These are phyloP conservation scores for Hypotaenidia okinawae DNA, from an alignment of 2,797 vertebrate genomes.

Conservation along the genomic window DNA sequence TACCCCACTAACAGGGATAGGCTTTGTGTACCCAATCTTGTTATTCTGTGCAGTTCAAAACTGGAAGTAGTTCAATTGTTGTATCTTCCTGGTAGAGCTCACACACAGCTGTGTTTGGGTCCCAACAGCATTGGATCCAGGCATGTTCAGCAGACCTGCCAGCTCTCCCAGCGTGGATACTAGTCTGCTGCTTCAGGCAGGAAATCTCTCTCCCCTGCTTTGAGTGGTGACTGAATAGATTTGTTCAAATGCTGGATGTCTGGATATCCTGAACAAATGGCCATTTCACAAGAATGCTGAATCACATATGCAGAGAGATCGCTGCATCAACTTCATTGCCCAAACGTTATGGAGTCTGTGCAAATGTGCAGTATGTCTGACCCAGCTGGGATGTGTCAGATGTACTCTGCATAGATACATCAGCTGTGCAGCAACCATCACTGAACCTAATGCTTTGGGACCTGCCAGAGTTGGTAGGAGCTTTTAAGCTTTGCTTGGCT, in stretches of 20 bases:
- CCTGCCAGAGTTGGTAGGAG: neutral
- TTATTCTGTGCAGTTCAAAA: neutral
- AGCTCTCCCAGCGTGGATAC: neutral
- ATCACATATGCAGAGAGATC: neutral
- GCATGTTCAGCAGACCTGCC: neutral
- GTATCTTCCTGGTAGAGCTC: neutral
- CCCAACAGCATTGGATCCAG: neutral
- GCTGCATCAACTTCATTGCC: neutral
- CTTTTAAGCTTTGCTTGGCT: neutral
- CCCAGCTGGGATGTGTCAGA: neutral
- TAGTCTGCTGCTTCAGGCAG: neutral
- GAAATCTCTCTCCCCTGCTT: constrained; percentile 6
- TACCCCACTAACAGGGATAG: neutral
- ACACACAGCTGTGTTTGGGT: constrained; percentile 15
- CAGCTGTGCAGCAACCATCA: neutral
- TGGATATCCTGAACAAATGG: neutral
- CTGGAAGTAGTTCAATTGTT: neutral
- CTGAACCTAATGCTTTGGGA: neutral
- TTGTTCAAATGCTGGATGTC: neutral
- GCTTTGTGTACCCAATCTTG: neutral
- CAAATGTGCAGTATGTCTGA: neutral
- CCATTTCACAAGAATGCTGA: neutral
- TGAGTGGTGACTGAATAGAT: neutral
- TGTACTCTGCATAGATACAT: neutral
- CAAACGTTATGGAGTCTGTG: accelerated